Evolutionary conservation across 2,113 vertebrate species (phyloP).

Genomic region (Sciurus niger): DNA sequence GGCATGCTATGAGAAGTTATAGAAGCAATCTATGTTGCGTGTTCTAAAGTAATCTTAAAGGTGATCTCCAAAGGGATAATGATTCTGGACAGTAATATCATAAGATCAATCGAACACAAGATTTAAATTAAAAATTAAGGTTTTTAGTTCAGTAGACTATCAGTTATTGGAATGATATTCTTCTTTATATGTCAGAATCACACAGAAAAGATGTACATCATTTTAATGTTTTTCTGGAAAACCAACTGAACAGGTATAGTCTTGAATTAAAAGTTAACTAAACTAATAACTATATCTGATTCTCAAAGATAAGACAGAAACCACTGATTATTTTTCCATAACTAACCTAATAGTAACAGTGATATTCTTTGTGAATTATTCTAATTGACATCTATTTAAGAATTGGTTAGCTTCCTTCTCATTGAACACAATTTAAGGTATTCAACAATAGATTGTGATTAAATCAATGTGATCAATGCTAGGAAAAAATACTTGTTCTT

Average conservation of each 20-base stretch:
- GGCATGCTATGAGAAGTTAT: not conserved
- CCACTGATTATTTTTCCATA: not conserved
- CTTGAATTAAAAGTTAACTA: slow-evolving; percentile 50
- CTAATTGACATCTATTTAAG: slow-evolving; percentile 1
- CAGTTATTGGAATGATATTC: not conserved
- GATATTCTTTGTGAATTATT: not conserved
- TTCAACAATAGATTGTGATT: slow-evolving; percentile 9
- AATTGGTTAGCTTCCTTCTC: not conserved
- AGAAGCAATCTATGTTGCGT: not conserved
- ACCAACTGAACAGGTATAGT: not conserved
- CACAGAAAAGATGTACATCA: not conserved
- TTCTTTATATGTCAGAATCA: not conserved
- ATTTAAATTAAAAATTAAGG: slow-evolving; percentile 40
- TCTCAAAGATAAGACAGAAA: slow-evolving; percentile 55
- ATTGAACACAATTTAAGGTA: not conserved
- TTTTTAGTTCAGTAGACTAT: not conserved
- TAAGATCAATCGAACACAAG: not conserved
- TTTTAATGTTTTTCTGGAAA: slow-evolving; percentile 55
- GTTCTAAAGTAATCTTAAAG: not conserved
- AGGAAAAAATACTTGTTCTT: slow-evolving; percentile 24
- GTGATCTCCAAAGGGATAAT: not conserved
- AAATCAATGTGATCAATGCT: not conserved
- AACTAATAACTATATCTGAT: not conserved
- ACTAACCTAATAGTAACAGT: not conserved
- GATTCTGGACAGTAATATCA: not conserved